Conservation (phyloP, 2,113 vertebrate genomes). For the Urocynchramus pylzowi region DNA sequence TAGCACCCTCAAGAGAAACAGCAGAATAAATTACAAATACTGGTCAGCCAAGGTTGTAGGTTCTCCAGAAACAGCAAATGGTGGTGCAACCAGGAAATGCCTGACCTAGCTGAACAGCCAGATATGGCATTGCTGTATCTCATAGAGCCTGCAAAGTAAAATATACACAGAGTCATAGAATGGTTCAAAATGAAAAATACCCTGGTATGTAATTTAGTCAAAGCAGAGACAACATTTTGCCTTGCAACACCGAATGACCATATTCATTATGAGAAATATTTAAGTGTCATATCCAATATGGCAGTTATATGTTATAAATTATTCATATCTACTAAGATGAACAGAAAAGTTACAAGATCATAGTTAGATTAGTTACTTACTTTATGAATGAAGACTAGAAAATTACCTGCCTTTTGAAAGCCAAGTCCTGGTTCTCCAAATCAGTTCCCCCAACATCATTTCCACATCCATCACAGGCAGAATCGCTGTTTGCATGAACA, state of each 20-base stretch:
- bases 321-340: not conserved
- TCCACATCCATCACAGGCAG: not conserved
- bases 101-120: not conserved
- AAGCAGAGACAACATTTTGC: not conserved
- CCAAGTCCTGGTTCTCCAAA: not conserved
- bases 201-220: not conserved
- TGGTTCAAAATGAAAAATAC: not conserved
- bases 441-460: not conserved
- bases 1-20: not conserved
- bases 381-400: not conserved
- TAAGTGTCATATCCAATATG: not conserved
- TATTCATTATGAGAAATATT: not conserved
- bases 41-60: not conserved
- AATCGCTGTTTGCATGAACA: not conserved
- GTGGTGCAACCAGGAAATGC: not conserved
- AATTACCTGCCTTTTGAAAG: not conserved
- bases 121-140: not conserved
- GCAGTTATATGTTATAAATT: not conserved
- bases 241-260: not conserved
- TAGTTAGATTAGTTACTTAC: not conserved
- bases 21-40: not conserved
- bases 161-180: not conserved
- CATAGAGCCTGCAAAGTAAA: not conserved
- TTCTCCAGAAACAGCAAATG: not conserved
- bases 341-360: not conserved